Percentiles rank a stretch among this genome's conserved stretches.
Evolutionary conservation across 2,888 invertebrate genomes (phyloP).

Genomic region (Gryllus longicercus): DNA sequence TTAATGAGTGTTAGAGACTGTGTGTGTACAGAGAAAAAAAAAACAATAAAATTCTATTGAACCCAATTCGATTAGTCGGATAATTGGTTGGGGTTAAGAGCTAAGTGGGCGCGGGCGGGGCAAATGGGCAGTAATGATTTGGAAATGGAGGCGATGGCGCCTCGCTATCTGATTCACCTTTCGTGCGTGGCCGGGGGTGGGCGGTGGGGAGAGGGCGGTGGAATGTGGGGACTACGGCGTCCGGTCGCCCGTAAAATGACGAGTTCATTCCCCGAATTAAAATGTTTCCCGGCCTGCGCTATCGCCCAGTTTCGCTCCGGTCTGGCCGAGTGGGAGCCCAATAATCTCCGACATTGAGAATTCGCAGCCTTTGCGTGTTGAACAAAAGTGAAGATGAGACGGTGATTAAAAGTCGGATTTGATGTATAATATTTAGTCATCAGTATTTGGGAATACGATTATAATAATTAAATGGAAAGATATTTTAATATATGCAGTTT

Average conservation of each 20-base stretch:
- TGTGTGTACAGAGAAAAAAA: background rate
- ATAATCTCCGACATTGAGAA: too few relatives aligned
- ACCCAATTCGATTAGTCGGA: background rate
- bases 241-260: background rate
- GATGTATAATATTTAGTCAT: too few relatives aligned
- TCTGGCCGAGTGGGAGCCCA: too few relatives aligned
- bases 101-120: background rate
- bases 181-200: background rate
- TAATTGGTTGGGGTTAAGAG: constrained; percentile 8
- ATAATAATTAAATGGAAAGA: too few relatives aligned
- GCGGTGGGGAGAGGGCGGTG: background rate
- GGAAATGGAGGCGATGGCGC: background rate
- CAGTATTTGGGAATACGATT: too few relatives aligned
- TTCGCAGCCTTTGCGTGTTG: too few relatives aligned
- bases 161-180: constrained; percentile 10
- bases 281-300: background rate
- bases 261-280: background rate
- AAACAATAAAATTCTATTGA: constrained; percentile 10
- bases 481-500: too few relatives aligned
- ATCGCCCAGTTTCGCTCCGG: too few relatives aligned
- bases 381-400: too few relatives aligned
- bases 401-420: too few relatives aligned
- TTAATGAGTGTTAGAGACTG: background rate
- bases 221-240: background rate
- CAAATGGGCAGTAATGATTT: background rate